Percentiles rank a stretch among this genome's conserved stretches.
phyloP scores from a whole-genome alignment of 2,888 invertebrate species.

The Athalia rosae region DNA sequence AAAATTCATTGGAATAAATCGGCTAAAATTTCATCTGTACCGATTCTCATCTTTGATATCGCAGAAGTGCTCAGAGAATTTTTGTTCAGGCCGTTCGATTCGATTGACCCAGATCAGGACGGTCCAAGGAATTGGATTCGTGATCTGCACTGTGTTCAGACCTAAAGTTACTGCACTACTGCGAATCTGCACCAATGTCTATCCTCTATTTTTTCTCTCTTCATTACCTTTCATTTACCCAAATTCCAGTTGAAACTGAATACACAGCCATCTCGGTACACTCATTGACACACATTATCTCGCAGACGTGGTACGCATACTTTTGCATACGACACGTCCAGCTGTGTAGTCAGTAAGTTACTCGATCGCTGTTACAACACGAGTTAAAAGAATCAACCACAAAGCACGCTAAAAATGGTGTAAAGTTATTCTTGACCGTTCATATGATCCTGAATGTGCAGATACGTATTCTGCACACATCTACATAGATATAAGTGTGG shows the following conservation, averaged over 20 bases:
- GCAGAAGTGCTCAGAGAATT: neutral
- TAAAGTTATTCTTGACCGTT: constrained; percentile 25
- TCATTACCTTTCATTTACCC: too few relatives aligned
- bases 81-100: constrained; percentile 10
- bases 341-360: neutral
- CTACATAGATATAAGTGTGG: neutral
- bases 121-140: neutral
- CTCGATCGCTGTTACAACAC: neutral
- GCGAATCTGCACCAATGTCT: too few relatives aligned
- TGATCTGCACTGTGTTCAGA: neutral
- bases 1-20: neutral
- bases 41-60: neutral
- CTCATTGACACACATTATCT: too few relatives aligned
- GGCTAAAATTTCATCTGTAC: neutral
- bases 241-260: too few relatives aligned
- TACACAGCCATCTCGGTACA: too few relatives aligned
- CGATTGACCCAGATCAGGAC: constrained; percentile 4
- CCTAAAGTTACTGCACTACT: constrained; percentile 11
- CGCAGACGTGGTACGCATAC: too few relatives aligned
- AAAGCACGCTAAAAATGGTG: constrained; percentile 25
- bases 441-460: constrained; percentile 35
- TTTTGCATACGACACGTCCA: too few relatives aligned
- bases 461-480: neutral
- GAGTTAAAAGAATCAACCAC: neutral
- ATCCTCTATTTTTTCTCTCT: too few relatives aligned